Base-by-base conservation (phyloP, 2,113 vertebrate species). In the Zeus faber region DNA sequence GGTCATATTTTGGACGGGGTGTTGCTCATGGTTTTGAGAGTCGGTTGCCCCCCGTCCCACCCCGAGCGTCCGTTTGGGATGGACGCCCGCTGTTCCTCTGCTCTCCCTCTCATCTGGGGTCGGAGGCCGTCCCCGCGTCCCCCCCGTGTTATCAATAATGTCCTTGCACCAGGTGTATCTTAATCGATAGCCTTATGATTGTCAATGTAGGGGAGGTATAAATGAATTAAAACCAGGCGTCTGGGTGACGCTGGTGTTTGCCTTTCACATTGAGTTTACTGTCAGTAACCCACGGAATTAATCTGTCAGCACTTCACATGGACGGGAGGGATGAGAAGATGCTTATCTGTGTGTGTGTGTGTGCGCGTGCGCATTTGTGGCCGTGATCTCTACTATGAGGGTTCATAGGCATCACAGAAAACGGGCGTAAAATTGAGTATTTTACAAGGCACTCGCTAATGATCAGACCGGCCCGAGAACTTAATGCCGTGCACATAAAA, bases 221-320 rank as follows among this genome's bases (percentile, higher is more conserved):
- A 93, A 96, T 96, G 94, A 98, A 98, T 98, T 95, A 94, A 94
- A 94, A 91, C 91, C 87, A 89, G 90, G 89, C 79, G 76, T n/a
- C n/a, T 86, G 63, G 79, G 72, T 84, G 85, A 83, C 79, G 89
- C 91, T 35, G 33, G 92, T 94, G 95, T 95, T 94, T 93, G 92
- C 93, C 89, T 94, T 85, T 90, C 89, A 93, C 93, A 97, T 96
- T 94, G 94, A 97, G 95, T 94, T 95, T 92, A 92, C 89, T 93
- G 93, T 97, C 96, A 95, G 97, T 99, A 98, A 99, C 96, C 93
- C 91, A 93, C 89, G 87, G 91, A 93, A 96, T 96, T 94, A 95
- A 96, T 95, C 91, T 92, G 92, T 89, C 91, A 96, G 92, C 91
- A 93, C 89, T 92, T 91, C 91, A 85, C 85, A 89, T 88, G 83